Conservation (phyloP, 2,113 vertebrate genomes). For the Melanocharis versteri region DNA sequence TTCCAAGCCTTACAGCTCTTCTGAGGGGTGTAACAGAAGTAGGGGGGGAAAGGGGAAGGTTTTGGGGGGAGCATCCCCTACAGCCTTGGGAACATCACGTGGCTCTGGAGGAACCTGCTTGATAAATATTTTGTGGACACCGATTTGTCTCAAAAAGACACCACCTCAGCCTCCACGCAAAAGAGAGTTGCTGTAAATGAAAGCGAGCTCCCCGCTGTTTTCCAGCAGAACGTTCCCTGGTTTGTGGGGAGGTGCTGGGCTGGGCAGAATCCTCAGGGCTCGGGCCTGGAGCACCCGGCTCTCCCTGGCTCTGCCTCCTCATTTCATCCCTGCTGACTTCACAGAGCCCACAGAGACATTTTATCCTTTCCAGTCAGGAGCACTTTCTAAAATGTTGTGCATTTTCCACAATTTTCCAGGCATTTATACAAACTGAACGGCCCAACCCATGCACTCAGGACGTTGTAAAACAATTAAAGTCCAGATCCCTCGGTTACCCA, state of each 20-base stretch:
- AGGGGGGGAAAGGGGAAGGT: background rate
- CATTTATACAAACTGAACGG: fast-evolving
- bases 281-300: background rate
- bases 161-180: fast-evolving
- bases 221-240: fast-evolving
- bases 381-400: fast-evolving
- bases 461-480: fast-evolving
- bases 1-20: background rate
- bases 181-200: fast-evolving
- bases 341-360: background rate
- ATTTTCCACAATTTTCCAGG: background rate
- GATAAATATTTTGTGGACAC: background rate
- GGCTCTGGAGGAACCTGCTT: background rate
- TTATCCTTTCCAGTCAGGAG: background rate
- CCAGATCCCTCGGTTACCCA: fast-evolving
- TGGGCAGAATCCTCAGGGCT: fast-evolving
- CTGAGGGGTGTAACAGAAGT: background rate
- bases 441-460: fast-evolving
- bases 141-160: background rate
- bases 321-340: background rate
- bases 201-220: fast-evolving
- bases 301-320: background rate
- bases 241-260: fast-evolving
- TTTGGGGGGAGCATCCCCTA: background rate
- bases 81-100: fast-evolving